These are phyloP conservation scores for Oscheius sp. DNA, from an alignment of 2,888 invertebrate genomes.

Conservation along the genomic window DNA sequence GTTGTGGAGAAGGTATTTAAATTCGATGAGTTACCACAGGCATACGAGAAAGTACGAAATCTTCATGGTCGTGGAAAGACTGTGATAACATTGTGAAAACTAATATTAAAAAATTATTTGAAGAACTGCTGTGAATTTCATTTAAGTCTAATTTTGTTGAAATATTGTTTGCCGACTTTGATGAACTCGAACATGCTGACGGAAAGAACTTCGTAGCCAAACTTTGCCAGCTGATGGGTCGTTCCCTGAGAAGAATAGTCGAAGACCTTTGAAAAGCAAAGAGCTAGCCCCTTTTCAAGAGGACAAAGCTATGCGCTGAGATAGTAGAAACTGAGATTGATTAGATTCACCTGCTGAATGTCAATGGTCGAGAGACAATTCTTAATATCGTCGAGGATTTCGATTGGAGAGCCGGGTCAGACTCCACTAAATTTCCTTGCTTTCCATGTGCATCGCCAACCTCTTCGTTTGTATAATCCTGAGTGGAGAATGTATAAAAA, in stretches of 20 bases:
- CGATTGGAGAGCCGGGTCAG: slow-evolving; percentile 62
- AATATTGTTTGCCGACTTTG: slow-evolving; percentile 66
- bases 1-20: slow-evolving; percentile 80
- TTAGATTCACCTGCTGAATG: neutral
- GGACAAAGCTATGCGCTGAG: slow-evolving; percentile 69
- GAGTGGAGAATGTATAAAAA: too few relatives aligned
- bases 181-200: slow-evolving; percentile 68
- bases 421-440: too few relatives aligned
- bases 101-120: neutral
- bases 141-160: too few relatives aligned
- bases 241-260: slow-evolving; percentile 59
- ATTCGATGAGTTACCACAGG: slow-evolving; percentile 80
- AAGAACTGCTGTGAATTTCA: too few relatives aligned
- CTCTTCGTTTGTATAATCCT: too few relatives aligned
- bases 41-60: slow-evolving; percentile 74
- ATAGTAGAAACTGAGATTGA: slow-evolving; percentile 64
- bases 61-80: slow-evolving; percentile 72
- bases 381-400: slow-evolving; percentile 50
- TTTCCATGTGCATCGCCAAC: too few relatives aligned
- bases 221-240: slow-evolving; percentile 45
- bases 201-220: slow-evolving; percentile 54
- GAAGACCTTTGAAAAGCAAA: slow-evolving; percentile 64
- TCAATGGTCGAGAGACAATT: slow-evolving; percentile 36
- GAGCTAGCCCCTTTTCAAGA: slow-evolving; percentile 57
- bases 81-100: neutral